Conservation (phyloP, 2,888 invertebrate genomes). For the Trypoxylon attenuatum region DNA sequence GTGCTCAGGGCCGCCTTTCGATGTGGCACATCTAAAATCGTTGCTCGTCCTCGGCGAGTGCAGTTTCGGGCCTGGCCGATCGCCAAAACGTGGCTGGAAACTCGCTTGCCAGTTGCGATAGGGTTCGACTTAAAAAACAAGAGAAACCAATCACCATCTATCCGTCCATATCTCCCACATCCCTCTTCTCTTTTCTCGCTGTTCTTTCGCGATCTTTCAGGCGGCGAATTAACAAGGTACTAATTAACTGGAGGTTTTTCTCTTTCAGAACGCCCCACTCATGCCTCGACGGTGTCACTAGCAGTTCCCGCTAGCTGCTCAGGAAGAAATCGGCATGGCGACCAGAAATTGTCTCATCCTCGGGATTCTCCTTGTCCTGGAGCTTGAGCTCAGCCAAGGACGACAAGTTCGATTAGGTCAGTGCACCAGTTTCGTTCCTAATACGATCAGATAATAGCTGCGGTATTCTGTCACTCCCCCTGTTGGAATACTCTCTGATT, state of each 20-base stretch:
- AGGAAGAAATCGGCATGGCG: conserved; percentile 62
- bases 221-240: background rate
- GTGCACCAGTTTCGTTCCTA: conserved; percentile 7
- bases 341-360: conserved; percentile 56
- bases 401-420: conserved; percentile 63
- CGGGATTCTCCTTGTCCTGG: conserved; percentile 58
- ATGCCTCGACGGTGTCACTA: conserved; percentile 56
- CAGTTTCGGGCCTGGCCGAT: background rate
- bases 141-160: background rate
- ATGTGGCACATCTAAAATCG: background rate
- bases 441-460: too few species aligned
- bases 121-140: background rate
- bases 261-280: conserved; percentile 59
- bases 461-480: too few species aligned
- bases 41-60: background rate
- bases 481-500: too few species aligned
- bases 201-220: background rate
- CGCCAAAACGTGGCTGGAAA: background rate
- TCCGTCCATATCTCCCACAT: background rate
- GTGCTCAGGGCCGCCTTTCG: background rate
- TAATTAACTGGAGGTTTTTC: conserved; percentile 3
- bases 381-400: conserved; percentile 49
- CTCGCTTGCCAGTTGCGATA: background rate
- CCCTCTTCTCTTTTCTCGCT: background rate
- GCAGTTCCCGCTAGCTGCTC: conserved; percentile 42